phyloP scores from a whole-genome alignment of 2,888 invertebrate genomes.

The Trissolcus brochymenae region DNA sequence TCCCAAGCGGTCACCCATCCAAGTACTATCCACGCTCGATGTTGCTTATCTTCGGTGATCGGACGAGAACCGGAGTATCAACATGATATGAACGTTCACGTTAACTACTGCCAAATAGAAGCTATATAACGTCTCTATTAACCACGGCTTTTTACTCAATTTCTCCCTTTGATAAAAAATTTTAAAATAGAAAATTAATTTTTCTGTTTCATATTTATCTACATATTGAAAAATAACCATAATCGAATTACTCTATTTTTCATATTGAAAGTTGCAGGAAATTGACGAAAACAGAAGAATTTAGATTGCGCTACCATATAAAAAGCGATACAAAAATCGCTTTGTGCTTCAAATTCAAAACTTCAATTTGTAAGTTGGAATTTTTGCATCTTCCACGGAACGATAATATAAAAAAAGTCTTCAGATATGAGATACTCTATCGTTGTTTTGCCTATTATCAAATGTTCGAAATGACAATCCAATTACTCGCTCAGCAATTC shows the following conservation, averaged over 20 bases:
- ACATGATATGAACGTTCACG: constrained; percentile 6
- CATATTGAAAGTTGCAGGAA: too few species aligned
- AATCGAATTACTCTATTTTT: too few species aligned
- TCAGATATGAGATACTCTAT: constrained; percentile 16
- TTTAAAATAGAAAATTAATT: too few species aligned
- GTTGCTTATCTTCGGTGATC: constrained; percentile 15
- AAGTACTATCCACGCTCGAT: constrained; percentile 14
- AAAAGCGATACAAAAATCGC: too few species aligned
- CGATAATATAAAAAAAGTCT: constrained; percentile 9
- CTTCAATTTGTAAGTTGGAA: constrained; percentile 6
- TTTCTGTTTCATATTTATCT: too few species aligned
- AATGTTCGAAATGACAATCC: constrained; percentile 36
- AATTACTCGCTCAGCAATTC: constrained; percentile 19
- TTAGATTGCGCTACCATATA: too few species aligned
- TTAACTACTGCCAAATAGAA: not conserved
- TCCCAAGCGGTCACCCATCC: constrained; percentile 24
- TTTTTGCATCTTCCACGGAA: too few species aligned
- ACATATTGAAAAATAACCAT: too few species aligned
- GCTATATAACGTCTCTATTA: too few species aligned
- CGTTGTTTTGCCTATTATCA: constrained; percentile 23
- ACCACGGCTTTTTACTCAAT: too few species aligned
- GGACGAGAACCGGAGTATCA: constrained; percentile 3
- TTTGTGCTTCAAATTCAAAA: constrained; percentile 5
- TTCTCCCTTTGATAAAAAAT: too few species aligned
- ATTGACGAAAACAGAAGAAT: too few species aligned